phyloP scores from a whole-genome alignment of 30 jellyfish, hydroid and myxozoan genomes.

The Nemopilema nomurai region DNA sequence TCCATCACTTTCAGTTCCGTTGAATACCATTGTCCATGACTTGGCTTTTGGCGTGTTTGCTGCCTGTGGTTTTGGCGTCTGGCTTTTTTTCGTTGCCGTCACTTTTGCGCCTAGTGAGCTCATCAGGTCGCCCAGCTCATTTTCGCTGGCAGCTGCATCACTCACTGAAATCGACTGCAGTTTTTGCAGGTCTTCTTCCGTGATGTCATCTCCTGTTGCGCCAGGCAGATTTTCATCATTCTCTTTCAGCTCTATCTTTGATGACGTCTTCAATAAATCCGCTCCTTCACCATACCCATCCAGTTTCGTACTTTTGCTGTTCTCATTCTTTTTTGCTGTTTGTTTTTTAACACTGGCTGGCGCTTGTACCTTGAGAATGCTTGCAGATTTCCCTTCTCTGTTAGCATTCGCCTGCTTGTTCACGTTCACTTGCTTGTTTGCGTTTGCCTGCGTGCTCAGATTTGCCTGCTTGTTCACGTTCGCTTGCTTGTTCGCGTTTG shows the following conservation, averaged over 20 bases:
- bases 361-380: constrained; percentile 5
- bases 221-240: constrained; percentile 78
- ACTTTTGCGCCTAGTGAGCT: constrained; percentile 44
- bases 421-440: too few relatives aligned
- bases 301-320: not conserved
- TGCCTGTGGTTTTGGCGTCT: constrained; percentile 16
- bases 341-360: not conserved
- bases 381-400: constrained; percentile 18
- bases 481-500: too few relatives aligned
- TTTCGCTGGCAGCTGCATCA: constrained; percentile 35
- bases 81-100: constrained; percentile 57
- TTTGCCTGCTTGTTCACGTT: too few relatives aligned
- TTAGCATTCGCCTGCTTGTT: too few relatives aligned
- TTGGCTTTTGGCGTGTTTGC: constrained; percentile 46
- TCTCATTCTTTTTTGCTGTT: not conserved
- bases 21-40: constrained; percentile 84
- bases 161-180: constrained; percentile 78
- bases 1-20: constrained; percentile 76
- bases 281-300: constrained; percentile 80
- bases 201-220: constrained; percentile 76
- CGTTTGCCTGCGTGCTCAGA: too few relatives aligned
- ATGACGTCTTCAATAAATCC: constrained; percentile 69
- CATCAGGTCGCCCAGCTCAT: constrained; percentile 77
- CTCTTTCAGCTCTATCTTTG: constrained; percentile 67
- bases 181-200: constrained; percentile 74